A percentile compares a stretch with the other conserved stretches of the same genome.
Evolutionary conservation across 2,113 vertebrate genomes (phyloP).

Genomic region (Centropus bengalensis): DNA sequence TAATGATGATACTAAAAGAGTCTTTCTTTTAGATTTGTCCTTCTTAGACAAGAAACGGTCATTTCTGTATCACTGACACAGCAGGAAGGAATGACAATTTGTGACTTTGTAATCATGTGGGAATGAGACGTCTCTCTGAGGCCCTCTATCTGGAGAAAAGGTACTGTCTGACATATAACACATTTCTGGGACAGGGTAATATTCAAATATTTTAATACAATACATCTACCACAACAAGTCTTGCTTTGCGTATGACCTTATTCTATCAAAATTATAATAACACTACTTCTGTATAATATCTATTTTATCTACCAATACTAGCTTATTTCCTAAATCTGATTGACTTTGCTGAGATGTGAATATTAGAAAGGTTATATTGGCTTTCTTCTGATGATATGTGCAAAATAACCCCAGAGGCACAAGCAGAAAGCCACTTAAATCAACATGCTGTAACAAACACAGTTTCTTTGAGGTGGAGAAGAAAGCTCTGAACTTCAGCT

Average conservation of each 20-base stretch:
- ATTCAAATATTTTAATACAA: not conserved
- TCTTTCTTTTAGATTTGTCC: not conserved
- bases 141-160: not conserved
- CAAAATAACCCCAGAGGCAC: not conserved
- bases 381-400: not conserved
- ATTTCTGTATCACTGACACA: not conserved
- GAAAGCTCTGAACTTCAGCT: not conserved
- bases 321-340: not conserved
- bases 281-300: not conserved
- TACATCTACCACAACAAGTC: not conserved
- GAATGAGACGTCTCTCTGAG: not conserved
- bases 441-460: not conserved
- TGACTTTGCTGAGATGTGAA: not conserved
- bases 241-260: not conserved
- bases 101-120: not conserved
- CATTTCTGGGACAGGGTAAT: not conserved
- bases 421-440: not conserved
- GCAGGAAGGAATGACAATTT: fast-evolving
- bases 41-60: not conserved
- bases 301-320: not conserved
- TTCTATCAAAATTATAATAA: not conserved
- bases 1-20: not conserved
- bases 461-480: not conserved
- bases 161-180: not conserved
- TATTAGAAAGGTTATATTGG: not conserved